phyloP scores from a whole-genome alignment of 2,797 vertebrate genomes.

The Limnodromus scolopaceus region DNA sequence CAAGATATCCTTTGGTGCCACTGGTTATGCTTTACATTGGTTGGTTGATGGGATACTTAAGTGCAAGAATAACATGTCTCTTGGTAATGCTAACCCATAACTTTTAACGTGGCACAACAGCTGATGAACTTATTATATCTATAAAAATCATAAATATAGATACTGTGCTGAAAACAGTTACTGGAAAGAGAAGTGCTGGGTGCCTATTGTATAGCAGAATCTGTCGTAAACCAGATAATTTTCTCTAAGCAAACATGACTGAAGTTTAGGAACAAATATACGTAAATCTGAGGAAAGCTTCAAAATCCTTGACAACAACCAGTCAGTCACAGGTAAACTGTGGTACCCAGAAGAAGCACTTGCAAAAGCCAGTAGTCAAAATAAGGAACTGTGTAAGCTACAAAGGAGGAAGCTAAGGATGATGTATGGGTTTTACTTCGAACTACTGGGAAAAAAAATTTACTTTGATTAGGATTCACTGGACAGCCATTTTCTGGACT shows the following conservation, averaged over 20 bases:
- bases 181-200: background rate
- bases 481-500: background rate
- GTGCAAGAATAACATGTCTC: background rate
- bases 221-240: background rate
- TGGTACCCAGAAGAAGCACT: background rate
- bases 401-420: background rate
- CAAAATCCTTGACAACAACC: background rate
- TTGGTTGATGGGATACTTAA: background rate
- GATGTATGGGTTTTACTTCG: background rate
- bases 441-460: background rate
- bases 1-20: background rate
- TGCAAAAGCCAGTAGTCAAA: background rate
- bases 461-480: background rate
- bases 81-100: background rate
- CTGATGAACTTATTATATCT: background rate
- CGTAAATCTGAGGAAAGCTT: background rate
- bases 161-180: background rate
- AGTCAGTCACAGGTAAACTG: background rate
- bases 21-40: background rate
- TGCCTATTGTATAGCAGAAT: background rate
- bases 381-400: background rate
- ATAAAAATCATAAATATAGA: background rate
- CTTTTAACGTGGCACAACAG: background rate
- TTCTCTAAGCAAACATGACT: background rate
- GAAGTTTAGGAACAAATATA: background rate